Evolutionary conservation across 2,797 vertebrate species (phyloP).

Genomic region (Morus bassanus): DNA sequence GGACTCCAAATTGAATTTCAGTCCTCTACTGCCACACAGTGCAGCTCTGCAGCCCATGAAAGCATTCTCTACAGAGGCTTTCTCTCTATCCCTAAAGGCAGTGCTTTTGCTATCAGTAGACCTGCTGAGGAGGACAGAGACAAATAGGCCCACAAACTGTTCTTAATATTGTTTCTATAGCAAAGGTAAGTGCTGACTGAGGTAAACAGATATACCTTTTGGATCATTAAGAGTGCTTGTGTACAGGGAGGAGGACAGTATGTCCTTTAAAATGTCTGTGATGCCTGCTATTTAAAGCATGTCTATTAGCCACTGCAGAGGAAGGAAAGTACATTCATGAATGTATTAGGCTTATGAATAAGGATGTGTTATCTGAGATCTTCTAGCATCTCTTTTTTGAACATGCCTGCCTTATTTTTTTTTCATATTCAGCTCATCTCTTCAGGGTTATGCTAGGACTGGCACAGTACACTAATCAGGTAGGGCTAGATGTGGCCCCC

Average conservation of each 20-base stretch:
- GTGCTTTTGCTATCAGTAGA: not conserved
- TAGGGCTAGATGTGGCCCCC: not conserved
- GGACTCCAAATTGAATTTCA: not conserved
- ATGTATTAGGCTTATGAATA: not conserved
- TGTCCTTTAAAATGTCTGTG: not conserved
- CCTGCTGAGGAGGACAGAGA: not conserved
- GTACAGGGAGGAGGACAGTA: not conserved
- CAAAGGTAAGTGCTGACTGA: not conserved
- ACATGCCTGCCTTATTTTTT: not conserved
- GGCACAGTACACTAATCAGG: not conserved
- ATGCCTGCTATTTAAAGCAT: not conserved
- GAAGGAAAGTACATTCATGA: not conserved
- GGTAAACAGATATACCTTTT: not conserved
- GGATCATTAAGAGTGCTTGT: not conserved
- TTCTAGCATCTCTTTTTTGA: not conserved
- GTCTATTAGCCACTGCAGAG: not conserved
- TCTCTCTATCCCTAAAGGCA: not conserved
- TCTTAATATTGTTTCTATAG: not conserved
- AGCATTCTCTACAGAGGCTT: not conserved
- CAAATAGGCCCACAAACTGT: not conserved
- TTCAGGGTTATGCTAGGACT: not conserved
- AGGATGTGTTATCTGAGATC: not conserved
- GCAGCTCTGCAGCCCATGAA: not conserved
- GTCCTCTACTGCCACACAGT: not conserved
- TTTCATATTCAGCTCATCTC: not conserved